These are phyloP conservation scores for Pampus argenteus DNA, from an alignment of 2,797 vertebrate species.

Conservation along the genomic window DNA sequence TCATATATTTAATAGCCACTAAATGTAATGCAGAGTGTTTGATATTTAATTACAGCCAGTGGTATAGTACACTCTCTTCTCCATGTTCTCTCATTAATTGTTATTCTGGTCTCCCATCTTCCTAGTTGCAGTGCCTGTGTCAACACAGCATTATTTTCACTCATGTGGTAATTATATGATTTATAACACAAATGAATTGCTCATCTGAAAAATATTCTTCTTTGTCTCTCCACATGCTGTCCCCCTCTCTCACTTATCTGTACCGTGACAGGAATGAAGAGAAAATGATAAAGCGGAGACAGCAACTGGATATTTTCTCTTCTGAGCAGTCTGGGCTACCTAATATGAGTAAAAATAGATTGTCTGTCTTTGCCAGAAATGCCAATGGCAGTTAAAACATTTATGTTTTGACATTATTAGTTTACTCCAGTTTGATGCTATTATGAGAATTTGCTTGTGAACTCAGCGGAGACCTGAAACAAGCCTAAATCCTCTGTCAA, in stretches of 20 bases:
- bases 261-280: not conserved
- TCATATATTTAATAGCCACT: conserved; percentile 30
- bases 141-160: conserved; percentile 46
- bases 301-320: not conserved
- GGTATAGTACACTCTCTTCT: conserved; percentile 6
- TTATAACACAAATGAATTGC: conserved; percentile 51
- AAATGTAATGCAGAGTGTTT: conserved; percentile 20
- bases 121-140: conserved; percentile 25
- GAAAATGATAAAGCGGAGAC: conserved; percentile 2
- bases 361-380: not conserved
- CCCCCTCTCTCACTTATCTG: not conserved
- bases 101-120: conserved; percentile 37
- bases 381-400: conserved; percentile 2
- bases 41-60: conserved; percentile 44
- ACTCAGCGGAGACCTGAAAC: not conserved
- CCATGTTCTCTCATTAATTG: conserved; percentile 28
- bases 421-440: not conserved
- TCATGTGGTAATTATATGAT: conserved; percentile 59
- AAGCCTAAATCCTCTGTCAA: not conserved
- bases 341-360: not conserved
- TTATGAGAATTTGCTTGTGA: not conserved
- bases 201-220: conserved; percentile 55
- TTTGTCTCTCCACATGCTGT: conserved; percentile 13
- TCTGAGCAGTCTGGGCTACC: not conserved
- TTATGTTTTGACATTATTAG: not conserved